Conservation (phyloP, 2,797 vertebrate genomes). For the Erithacus rubecula region DNA sequence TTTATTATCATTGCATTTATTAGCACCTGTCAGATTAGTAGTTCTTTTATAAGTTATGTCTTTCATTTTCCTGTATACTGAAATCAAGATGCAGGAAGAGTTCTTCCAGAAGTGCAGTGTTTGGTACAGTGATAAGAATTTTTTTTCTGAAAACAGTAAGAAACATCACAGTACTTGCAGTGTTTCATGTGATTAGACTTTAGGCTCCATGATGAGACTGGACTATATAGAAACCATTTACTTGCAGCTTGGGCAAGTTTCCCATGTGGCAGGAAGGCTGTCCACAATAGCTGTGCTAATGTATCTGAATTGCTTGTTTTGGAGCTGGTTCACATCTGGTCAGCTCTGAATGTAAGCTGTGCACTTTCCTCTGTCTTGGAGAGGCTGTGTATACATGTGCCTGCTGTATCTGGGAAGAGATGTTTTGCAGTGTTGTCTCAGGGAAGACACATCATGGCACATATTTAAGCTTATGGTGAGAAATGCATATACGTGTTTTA, state of each 20-base stretch:
- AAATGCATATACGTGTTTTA: not conserved
- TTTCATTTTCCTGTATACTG: not conserved
- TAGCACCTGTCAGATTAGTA: not conserved
- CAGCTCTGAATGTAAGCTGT: not conserved
- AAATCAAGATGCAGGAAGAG: not conserved
- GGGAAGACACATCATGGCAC: not conserved
- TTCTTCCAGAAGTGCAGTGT: not conserved
- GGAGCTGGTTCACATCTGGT: not conserved
- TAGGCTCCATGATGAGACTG: not conserved
- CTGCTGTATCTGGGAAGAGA: not conserved
- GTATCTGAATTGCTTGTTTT: not conserved
- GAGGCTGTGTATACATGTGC: not conserved
- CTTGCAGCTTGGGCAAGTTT: not conserved
- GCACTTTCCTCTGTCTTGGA: not conserved
- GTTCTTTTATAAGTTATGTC: not conserved
- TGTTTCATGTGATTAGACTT: not conserved
- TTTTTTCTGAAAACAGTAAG: not conserved
- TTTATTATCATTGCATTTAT: not conserved
- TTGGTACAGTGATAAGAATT: not conserved
- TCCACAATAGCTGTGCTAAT: not conserved
- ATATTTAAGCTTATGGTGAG: not conserved
- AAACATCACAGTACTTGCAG: not conserved
- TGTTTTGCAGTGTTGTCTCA: not conserved
- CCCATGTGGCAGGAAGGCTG: not conserved
- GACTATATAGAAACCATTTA: not conserved